A percentile compares a stretch with the other conserved stretches of the same genome.
Conservation (phyloP, 92 coral and sea anemone species). For the Paragorgia papillata region DNA sequence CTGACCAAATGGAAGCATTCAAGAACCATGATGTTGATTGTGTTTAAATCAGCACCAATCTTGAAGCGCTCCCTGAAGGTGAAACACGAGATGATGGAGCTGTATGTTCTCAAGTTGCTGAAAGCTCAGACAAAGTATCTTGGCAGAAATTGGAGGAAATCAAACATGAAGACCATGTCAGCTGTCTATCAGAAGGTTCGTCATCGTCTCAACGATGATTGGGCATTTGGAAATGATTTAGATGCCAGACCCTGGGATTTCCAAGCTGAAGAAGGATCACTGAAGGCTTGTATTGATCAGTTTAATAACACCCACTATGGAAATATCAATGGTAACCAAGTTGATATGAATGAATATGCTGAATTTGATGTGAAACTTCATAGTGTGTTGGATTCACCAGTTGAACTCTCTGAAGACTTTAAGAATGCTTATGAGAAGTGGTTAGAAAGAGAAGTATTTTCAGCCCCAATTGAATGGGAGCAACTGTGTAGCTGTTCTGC, state of each 20-base stretch:
- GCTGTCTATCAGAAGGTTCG: slow-evolving; percentile 97
- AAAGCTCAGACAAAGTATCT: slow-evolving; percentile 97
- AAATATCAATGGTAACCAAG: slow-evolving; percentile 50
- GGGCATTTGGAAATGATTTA: slow-evolving; percentile 98
- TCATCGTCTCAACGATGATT: slow-evolving; percentile 94
- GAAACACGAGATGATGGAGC: slow-evolving; percentile 92
- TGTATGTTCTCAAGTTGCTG: slow-evolving; percentile 85
- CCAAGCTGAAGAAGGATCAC: slow-evolving; percentile 96
- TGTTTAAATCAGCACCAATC: slow-evolving; percentile 97
- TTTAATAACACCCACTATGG: slow-evolving; percentile 91
- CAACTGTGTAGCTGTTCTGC: slow-evolving; percentile 81
- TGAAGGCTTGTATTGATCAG: slow-evolving; percentile 87
- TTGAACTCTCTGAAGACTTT: slow-evolving; percentile 89
- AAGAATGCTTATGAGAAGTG: slow-evolving; percentile 92
- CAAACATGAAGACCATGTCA: slow-evolving; percentile 98
- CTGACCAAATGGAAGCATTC: slow-evolving; percentile 99
- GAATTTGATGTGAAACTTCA: slow-evolving; percentile 78
- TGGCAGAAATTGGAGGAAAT: slow-evolving; percentile 97
- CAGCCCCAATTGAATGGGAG: slow-evolving; percentile 95
- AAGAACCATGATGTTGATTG: slow-evolving; percentile 98
- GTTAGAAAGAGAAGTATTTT: slow-evolving; percentile 98
- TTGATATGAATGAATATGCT: slow-evolving; percentile 65
- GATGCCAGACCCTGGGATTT: slow-evolving; percentile 99
- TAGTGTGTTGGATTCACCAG: slow-evolving; percentile 81
- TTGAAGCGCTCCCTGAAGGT: slow-evolving; percentile 93